Evolutionary conservation across 2,797 vertebrate genomes (phyloP).

Genomic region (Lateolabrax maculatus): DNA sequence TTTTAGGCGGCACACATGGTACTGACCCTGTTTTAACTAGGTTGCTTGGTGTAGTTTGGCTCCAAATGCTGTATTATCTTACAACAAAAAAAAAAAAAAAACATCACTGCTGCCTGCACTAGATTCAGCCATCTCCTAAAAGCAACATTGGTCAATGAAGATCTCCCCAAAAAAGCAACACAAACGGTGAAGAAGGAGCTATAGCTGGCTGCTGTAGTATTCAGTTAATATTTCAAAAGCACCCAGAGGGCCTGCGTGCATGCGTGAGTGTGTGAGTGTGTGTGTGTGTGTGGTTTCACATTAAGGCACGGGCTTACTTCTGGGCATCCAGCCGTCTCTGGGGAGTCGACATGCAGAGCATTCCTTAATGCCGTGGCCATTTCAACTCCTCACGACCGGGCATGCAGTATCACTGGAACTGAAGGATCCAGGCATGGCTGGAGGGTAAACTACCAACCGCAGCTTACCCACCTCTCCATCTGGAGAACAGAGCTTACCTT

Average conservation of each 20-base stretch:
- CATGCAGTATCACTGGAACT: slow-evolving; percentile 32
- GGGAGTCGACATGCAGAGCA: slow-evolving; percentile 55
- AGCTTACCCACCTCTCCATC: not conserved
- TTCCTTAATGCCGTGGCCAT: slow-evolving; percentile 60
- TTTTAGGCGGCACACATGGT: slow-evolving; percentile 15
- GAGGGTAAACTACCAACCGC: slow-evolving; percentile 7
- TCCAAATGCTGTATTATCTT: slow-evolving; percentile 10
- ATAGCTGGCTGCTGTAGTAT: slow-evolving; percentile 44
- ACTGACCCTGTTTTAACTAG: slow-evolving; percentile 29
- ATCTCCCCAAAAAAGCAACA: slow-evolving; percentile 15
- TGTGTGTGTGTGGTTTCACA: slow-evolving; percentile 46
- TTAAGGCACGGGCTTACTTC: slow-evolving; percentile 51
- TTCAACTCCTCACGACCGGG: slow-evolving; percentile 46
- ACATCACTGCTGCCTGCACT: not conserved
- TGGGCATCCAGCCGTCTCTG: slow-evolving; percentile 45
- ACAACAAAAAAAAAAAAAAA: slow-evolving; percentile 11
- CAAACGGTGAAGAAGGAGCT: slow-evolving; percentile 22
- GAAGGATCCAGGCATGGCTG: slow-evolving; percentile 4
- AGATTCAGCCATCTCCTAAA: slow-evolving; percentile 16
- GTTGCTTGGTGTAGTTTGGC: not conserved
- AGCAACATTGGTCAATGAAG: not conserved
- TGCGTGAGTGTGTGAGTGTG: slow-evolving; percentile 26
- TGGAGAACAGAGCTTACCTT: not conserved
- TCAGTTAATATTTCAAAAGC: slow-evolving; percentile 68
- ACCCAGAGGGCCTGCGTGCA: slow-evolving; percentile 9